phyloP scores from a whole-genome alignment of 2,797 vertebrate species.

The Protosalanx chinensis region DNA sequence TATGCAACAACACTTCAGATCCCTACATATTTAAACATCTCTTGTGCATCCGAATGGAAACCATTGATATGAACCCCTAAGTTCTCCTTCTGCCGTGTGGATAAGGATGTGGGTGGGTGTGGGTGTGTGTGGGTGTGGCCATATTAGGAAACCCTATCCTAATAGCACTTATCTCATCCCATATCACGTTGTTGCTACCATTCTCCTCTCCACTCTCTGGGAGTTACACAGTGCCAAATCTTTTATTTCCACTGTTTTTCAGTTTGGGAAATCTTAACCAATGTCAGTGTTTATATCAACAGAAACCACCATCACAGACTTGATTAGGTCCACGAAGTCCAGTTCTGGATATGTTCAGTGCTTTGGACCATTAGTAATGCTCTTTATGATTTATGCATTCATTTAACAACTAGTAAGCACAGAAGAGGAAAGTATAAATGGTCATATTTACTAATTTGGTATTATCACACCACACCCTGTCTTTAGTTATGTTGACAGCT shows the following conservation, averaged over 20 bases:
- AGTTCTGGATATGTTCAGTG: neutral
- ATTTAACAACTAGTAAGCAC: too few relatives aligned
- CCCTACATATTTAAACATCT: slow-evolving; percentile 7
- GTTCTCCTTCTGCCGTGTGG: neutral
- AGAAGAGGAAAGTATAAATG: too few relatives aligned
- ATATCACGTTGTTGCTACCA: slow-evolving; percentile 9
- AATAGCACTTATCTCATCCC: slow-evolving; percentile 39
- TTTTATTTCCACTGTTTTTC: slow-evolving; percentile 40
- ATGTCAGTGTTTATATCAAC: slow-evolving; percentile 53
- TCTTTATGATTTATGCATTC: slow-evolving; percentile 26
- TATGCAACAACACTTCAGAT: too few relatives aligned
- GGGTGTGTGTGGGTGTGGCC: slow-evolving; percentile 22
- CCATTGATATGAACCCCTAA: too few relatives aligned
- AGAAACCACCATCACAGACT: slow-evolving; percentile 25
- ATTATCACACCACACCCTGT: slow-evolving; percentile 21
- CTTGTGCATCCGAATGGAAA: neutral
- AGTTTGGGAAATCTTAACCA: slow-evolving; percentile 61
- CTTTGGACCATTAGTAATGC: slow-evolving; percentile 19
- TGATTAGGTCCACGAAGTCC: neutral
- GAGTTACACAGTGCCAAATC: slow-evolving; percentile 77
- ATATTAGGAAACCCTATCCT: slow-evolving; percentile 19
- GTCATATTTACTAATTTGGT: slow-evolving; percentile 6
- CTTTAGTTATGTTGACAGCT: slow-evolving; percentile 10
- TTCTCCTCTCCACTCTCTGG: slow-evolving; percentile 60
- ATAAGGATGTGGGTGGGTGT: slow-evolving; percentile 11